A percentile compares a stretch with the other conserved stretches of the same genome.
Conservation (phyloP, 2,888 invertebrate genomes). For the Torymus aiolomorphi region DNA sequence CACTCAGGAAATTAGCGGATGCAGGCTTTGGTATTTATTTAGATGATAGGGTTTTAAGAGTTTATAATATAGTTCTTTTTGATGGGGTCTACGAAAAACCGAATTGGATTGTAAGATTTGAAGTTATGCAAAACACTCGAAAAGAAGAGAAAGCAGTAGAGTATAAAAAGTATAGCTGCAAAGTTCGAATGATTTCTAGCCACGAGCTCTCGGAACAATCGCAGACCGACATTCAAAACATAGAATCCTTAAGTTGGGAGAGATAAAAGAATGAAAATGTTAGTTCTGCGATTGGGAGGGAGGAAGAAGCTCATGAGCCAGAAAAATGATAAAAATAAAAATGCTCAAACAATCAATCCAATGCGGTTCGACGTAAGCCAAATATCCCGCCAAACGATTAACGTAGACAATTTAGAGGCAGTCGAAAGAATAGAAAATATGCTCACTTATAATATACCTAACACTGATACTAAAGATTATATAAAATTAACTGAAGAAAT, state of each 20-base stretch:
- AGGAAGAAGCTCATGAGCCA: conserved; percentile 20
- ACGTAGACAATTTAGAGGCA: too few species aligned
- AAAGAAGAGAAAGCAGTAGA: neutral
- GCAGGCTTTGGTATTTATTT: conserved; percentile 7
- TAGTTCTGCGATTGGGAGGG: conserved; percentile 37
- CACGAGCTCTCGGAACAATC: conserved; percentile 30
- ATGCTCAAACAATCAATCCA: too few species aligned
- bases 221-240: conserved; percentile 16
- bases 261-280: conserved; percentile 22
- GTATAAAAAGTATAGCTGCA: conserved; percentile 7
- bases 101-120: conserved; percentile 20
- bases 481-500: neutral
- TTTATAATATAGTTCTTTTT: neutral
- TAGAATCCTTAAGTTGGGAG: conserved; percentile 7
- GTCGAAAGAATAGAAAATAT: neutral
- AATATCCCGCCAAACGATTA: too few species aligned
- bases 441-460: neutral
- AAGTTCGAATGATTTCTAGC: neutral
- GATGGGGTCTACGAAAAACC: neutral
- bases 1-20: neutral
- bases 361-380: too few species aligned
- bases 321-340: too few species aligned
- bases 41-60: conserved; percentile 4
- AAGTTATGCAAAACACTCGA: neutral
- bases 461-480: neutral